Base-by-base conservation (phyloP, 2,888 invertebrate genomes). In the Drosophila nr. medialis region DNA sequence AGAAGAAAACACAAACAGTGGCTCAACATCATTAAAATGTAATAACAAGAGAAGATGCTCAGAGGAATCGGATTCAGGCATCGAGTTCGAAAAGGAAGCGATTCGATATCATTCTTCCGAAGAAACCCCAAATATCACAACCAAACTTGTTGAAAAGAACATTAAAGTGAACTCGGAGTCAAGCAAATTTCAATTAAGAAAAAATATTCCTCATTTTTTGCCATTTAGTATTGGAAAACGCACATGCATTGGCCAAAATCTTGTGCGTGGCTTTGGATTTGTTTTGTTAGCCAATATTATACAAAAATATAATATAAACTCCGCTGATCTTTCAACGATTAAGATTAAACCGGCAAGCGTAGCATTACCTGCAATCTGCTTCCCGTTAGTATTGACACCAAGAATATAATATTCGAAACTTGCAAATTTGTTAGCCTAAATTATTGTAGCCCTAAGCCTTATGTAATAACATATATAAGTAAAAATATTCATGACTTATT, bases 201-300 rank as follows among this genome's bases (percentile, higher is more conserved):
- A 93, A 77, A 95, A 95, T 81, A 94, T 95, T 13, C 94, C 96
- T 0, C 95, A 96, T 90, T 97, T 97, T 90, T 93, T 97, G 15
- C 97, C 97, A 0, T 98, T 97, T 92, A 96, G 97, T 89, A 96
- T 96, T 50, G 97, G 97, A 10, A 97, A 96, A 89, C 93, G 97
- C n/a, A 96, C 97, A 0, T 97, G 97, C 89, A 96, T 97, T 67
- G 97, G 97, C 0, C 97, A 97, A 86, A 95, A 96, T 45, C 93
- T 98, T 54, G 96, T 97, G 0, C 95, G 96, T 21, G 95, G 96
- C 2, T 96, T 96, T 93, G 95, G 95, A 55, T 96, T 97, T 84
- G 94, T 96, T 0, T 94, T 96, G 91, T 93, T 96, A 50, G 95
- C 96, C 0, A 96, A 95, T 42, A 94, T 97, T 1, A 93, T 97